These are phyloP conservation scores for Latrodectus hesperus DNA, from an alignment of 2,888 invertebrate species.

Conservation along the genomic window DNA sequence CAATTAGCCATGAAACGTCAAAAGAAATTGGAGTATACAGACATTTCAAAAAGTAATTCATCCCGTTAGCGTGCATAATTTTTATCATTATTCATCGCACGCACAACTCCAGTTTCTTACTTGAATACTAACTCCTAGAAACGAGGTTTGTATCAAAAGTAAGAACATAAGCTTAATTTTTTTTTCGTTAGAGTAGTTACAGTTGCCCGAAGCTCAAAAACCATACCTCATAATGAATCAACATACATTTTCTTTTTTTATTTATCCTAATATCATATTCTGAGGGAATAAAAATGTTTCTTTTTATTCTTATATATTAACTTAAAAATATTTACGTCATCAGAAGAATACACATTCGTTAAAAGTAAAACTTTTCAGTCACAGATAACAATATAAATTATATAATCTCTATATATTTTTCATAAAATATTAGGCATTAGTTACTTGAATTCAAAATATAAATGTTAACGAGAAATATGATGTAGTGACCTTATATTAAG, in stretches of 20 bases:
- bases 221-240: neutral
- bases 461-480: too few relatives aligned
- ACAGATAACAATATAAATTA: too few relatives aligned
- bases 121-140: conserved; percentile 35
- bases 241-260: neutral
- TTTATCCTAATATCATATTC: neutral
- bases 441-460: too few relatives aligned
- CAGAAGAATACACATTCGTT: too few relatives aligned
- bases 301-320: neutral
- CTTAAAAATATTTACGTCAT: too few relatives aligned
- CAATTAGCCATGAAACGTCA: conserved; percentile 23
- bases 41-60: conserved; percentile 11
- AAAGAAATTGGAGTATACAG: neutral
- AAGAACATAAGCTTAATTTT: neutral
- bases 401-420: too few relatives aligned
- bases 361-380: too few relatives aligned
- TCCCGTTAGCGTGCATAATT: conserved; percentile 20
- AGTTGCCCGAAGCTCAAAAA: neutral
- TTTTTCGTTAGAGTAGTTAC: neutral
- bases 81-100: conserved; percentile 22
- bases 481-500: too few relatives aligned
- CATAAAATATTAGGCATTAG: too few relatives aligned
- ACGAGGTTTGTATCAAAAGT: conserved; percentile 1
- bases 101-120: conserved; percentile 5
- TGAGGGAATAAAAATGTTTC: neutral